A percentile compares a stretch with the other conserved stretches of the same genome.
Evolutionary conservation across 23 tunicate species (phyloP).

Genomic region (Styela plicata): DNA sequence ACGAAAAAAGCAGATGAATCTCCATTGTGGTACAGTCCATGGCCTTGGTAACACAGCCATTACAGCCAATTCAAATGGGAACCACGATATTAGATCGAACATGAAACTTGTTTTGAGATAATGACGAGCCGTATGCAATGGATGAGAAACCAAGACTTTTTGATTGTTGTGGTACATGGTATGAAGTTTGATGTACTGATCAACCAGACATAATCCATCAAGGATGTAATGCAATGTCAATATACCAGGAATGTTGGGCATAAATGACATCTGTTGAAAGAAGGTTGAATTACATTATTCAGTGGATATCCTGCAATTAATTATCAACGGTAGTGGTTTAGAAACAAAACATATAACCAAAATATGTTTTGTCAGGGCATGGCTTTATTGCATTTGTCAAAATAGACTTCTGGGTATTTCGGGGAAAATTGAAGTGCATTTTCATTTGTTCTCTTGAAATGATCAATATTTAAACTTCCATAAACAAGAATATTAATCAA

Average conservation of each 20-base stretch:
- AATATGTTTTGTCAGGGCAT: too few species aligned
- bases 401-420: background rate
- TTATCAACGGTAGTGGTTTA: background rate
- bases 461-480: too few species aligned
- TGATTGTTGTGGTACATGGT: constrained; percentile 53
- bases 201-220: constrained; percentile 46
- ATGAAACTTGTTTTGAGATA: constrained; percentile 61
- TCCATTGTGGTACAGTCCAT: constrained; percentile 58
- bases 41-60: constrained; percentile 23
- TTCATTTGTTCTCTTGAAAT: too few species aligned
- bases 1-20: constrained; percentile 55
- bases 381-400: too few species aligned
- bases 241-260: constrained; percentile 48
- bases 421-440: background rate
- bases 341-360: background rate
- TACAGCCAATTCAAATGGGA: constrained; percentile 66
- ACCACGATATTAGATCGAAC: constrained; percentile 77
- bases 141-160: constrained; percentile 53
- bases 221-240: constrained; percentile 59
- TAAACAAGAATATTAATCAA: too few species aligned
- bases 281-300: too few species aligned
- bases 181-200: constrained; percentile 74
- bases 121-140: constrained; percentile 54
- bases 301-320: background rate
- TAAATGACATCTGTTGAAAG: constrained; percentile 49